Conservation (phyloP, 2,888 invertebrate species). For the Osedax fenrisi region DNA sequence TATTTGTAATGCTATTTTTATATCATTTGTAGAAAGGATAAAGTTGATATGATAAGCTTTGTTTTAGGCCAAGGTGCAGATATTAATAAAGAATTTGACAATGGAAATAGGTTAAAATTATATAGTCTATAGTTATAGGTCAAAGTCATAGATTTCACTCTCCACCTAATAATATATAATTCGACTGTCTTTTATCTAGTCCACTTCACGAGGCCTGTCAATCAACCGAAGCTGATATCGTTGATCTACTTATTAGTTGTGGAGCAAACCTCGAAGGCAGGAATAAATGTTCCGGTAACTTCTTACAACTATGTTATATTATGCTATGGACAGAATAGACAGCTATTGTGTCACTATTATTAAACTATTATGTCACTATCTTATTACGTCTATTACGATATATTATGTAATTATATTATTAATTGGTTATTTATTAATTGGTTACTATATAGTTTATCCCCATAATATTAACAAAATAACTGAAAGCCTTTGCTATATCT, state of each 20-base stretch:
- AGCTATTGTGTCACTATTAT: too few relatives aligned
- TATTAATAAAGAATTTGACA: conserved; percentile 42
- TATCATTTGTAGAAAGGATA: conserved; percentile 34
- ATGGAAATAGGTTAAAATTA: conserved; percentile 44
- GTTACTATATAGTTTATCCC: too few relatives aligned
- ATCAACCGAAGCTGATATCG: conserved; percentile 36
- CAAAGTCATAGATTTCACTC: too few relatives aligned
- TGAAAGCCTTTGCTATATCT: too few relatives aligned
- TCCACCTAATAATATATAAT: too few relatives aligned
- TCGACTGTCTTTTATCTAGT: background rate
- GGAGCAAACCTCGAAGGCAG: conserved; percentile 44
- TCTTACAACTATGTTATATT: background rate
- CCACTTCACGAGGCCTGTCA: background rate
- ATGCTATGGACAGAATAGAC: too few relatives aligned
- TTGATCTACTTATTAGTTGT: conserved; percentile 42
- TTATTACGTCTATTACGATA: too few relatives aligned
- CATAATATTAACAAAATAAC: too few relatives aligned
- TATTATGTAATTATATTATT: too few relatives aligned
- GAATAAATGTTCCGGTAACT: conserved; percentile 33
- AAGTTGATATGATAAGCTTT: conserved; percentile 43
- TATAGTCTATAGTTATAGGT: background rate
- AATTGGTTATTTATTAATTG: too few relatives aligned
- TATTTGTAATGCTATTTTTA: too few relatives aligned
- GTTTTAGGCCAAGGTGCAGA: conserved; percentile 45
- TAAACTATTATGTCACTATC: too few relatives aligned